Evolutionary conservation across 2,888 invertebrate species (phyloP), one percentile per base, ranked within the genome.

Genomic region (Lampropteryx suffumata): DNA sequence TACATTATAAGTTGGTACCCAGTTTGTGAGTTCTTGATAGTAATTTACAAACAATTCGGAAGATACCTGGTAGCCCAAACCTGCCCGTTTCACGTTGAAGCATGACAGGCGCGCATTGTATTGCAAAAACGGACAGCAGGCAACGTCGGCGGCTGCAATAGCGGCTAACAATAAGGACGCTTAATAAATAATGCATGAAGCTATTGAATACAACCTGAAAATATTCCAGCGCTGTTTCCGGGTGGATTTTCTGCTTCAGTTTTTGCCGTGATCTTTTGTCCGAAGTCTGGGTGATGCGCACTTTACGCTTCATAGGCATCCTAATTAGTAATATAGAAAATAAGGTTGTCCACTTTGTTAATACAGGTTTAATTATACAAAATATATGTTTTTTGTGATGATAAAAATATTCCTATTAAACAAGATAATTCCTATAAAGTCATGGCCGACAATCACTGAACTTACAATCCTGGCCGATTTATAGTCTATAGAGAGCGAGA

Each of bases 201-300:
- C 24, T 24, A 35, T 35, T 35, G 35, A 55, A 57, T 56, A 45
- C 49, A 59, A 87, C 86, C 84, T 86, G 87, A 80, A 87, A 86
- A 73, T 80, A 82, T 64, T 82, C 82, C 41, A 78, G 73, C 55
- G 71, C 68, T 30, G 74, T 73, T 73, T 86, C 87, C 73, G 79
- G 81, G 70, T 76, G 72, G 45, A 70, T 64, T 68, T 73, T 74
- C 47, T 59, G 65, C 53, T 55, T 59, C 48, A 57, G 55, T 76
- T 73, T 74, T 67, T 72, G 76, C 40, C 69, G 62, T 26, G 55
- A 40, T 52, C 64, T 64, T 50, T 61, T 67, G 44, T 70, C 70
- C 14, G 73, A 66, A 35, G 66, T 67, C 63, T 68, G 75, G 49
- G 73, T 61, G 46, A 73, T 61, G 47, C 72, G 74, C 80, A 80